Conservation (phyloP, 2,797 vertebrate species). For the Chaenodraco wilsoni region DNA sequence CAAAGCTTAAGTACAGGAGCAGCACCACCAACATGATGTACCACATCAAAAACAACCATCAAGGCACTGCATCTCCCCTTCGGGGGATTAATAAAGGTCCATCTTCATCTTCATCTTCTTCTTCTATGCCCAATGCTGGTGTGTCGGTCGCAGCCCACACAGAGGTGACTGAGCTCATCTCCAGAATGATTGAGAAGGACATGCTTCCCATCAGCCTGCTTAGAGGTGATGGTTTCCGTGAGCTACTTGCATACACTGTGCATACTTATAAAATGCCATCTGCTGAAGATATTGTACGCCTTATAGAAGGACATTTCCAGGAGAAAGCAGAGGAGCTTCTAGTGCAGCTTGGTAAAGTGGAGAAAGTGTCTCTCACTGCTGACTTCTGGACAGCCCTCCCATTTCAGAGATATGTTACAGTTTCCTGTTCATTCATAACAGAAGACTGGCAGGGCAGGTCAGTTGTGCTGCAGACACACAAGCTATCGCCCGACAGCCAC, state of each 20-base stretch:
- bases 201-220: conserved; percentile 68
- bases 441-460: conserved; percentile 74
- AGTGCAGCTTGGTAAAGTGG: conserved; percentile 53
- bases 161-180: conserved; percentile 67
- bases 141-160: conserved; percentile 44
- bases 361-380: conserved; percentile 68
- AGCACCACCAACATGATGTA: conserved; percentile 79
- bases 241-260: conserved; percentile 60
- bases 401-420: conserved; percentile 68
- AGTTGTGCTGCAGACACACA: conserved; percentile 71
- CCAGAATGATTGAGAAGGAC: conserved; percentile 75
- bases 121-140: not conserved
- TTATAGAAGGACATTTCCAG: conserved; percentile 60
- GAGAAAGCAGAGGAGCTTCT: conserved; percentile 67
- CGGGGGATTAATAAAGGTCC: too few species aligned
- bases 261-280: conserved; percentile 67
- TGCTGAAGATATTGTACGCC: conserved; percentile 42
- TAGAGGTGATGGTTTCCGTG: conserved; percentile 61
- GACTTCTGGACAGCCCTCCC: conserved; percentile 72
- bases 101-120: too few species aligned
- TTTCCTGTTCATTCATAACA: conserved; percentile 76
- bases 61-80: conserved; percentile 14
- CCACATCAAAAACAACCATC: conserved; percentile 73
- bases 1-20: conserved; percentile 72
- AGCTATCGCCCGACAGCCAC: conserved; percentile 45